Percentiles rank a stretch among this genome's conserved stretches.
Conservation (phyloP, 1,140 invertebrate species). For the Archegozetes longisetosus region DNA sequence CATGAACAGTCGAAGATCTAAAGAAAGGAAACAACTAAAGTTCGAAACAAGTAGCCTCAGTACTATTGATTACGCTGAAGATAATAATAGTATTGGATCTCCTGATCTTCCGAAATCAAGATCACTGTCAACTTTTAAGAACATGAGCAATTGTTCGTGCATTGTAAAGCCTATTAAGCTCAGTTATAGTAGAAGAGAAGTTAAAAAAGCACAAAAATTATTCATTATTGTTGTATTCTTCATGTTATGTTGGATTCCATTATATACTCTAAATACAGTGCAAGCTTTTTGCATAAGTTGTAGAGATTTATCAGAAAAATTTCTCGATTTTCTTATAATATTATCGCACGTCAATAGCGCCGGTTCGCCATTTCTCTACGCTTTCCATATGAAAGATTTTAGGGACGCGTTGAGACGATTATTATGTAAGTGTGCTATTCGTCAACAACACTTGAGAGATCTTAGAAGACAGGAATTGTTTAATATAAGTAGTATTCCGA, state of each 20-base stretch:
- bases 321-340: conserved; percentile 61
- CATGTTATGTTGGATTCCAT: conserved; percentile 77
- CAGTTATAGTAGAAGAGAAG: conserved; percentile 43
- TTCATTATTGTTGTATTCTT: conserved; percentile 79
- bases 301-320: conserved; percentile 37
- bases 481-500: neutral
- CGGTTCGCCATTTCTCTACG: conserved; percentile 69
- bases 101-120: neutral
- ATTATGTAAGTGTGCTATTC: conserved; percentile 28
- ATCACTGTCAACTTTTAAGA: neutral
- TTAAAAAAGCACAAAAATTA: conserved; percentile 75
- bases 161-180: conserved; percentile 1
- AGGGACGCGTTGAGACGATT: conserved; percentile 43
- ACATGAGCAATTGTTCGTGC: neutral
- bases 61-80: neutral
- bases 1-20: neutral
- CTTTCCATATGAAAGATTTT: conserved; percentile 74
- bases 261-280: conserved; percentile 78
- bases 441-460: conserved; percentile 13
- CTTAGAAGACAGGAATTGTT: conserved; percentile 12
- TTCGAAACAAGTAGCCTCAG: neutral
- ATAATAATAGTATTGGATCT: neutral
- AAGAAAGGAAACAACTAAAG: neutral
- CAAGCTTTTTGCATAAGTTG: conserved; percentile 56
- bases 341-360: conserved; percentile 75